phyloP scores from a whole-genome alignment of 1,140 invertebrate species.

The Aphelenchoides besseyi region DNA sequence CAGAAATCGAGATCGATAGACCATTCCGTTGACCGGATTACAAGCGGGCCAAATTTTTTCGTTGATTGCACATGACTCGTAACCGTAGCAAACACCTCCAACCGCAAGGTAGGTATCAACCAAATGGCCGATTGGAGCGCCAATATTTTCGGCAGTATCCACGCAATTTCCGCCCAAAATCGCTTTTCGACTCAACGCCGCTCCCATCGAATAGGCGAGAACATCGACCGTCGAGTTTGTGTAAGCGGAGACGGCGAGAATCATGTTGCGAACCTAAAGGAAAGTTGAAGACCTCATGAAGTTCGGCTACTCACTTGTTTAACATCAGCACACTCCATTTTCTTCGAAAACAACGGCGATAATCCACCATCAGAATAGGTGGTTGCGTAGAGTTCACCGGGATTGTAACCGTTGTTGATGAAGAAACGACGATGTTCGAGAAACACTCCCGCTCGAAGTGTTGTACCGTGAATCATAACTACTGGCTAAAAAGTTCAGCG shows the following conservation, averaged over 20 bases:
- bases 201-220: slow-evolving; percentile 44
- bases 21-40: slow-evolving; percentile 33
- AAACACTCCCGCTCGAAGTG: slow-evolving; percentile 25
- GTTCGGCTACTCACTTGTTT: slow-evolving; percentile 34
- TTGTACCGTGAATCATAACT: slow-evolving; percentile 36
- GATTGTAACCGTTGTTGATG: slow-evolving; percentile 28
- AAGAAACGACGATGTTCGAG: slow-evolving; percentile 23
- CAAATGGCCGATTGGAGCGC: slow-evolving; percentile 27
- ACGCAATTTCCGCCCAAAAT: slow-evolving; percentile 41
- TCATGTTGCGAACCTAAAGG: slow-evolving; percentile 30
- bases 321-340: slow-evolving; percentile 39
- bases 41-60: slow-evolving; percentile 20
- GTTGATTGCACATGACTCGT: slow-evolving; percentile 7
- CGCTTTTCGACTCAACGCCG: slow-evolving; percentile 35
- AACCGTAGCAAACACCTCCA: slow-evolving; percentile 35
- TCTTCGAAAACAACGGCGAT: slow-evolving; percentile 32
- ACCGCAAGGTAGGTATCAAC: slow-evolving; percentile 32
- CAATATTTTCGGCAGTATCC: slow-evolving; percentile 38
- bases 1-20: slow-evolving; percentile 30
- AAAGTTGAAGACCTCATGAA: background rate
- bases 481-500: slow-evolving; percentile 29
- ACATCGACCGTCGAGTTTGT: slow-evolving; percentile 41
- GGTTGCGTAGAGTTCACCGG: slow-evolving; percentile 34
- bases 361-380: slow-evolving; percentile 37
- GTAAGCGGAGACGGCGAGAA: slow-evolving; percentile 28